Evolutionary conservation across 2,113 vertebrate genomes (phyloP).

Genomic region (human (Homo sapiens)): DNA sequence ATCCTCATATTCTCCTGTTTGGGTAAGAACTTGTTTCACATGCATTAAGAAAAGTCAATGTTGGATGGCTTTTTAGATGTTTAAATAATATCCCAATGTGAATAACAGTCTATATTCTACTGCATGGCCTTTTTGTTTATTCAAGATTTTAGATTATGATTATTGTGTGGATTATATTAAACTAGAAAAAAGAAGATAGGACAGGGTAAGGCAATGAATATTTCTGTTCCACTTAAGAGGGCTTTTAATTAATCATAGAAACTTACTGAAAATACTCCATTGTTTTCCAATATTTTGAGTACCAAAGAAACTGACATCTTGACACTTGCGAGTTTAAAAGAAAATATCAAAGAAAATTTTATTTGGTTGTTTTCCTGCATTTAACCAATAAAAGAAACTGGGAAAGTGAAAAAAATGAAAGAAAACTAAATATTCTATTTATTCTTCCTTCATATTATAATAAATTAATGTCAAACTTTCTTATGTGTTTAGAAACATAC

Average conservation of each 20-base stretch:
- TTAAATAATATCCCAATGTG: neutral
- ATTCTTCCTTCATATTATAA: neutral
- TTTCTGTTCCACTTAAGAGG: neutral
- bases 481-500: neutral
- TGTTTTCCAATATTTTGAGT: neutral
- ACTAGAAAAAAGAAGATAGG: neutral
- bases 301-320: neutral
- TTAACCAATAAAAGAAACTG: neutral
- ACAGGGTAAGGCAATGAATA: neutral
- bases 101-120: neutral
- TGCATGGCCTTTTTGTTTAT: neutral
- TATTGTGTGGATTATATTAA: neutral
- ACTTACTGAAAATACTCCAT: neutral
- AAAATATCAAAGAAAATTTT: neutral
- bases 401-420: neutral
- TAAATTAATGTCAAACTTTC: neutral
- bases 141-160: neutral
- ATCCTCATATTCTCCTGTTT: neutral
- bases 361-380: neutral
- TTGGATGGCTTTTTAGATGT: neutral
- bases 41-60: neutral
- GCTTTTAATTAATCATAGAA: neutral
- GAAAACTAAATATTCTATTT: neutral
- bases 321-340: neutral
- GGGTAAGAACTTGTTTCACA: neutral